These are phyloP conservation scores for Macheiramphus alcinus DNA, from an alignment of 2,113 vertebrate genomes.

Conservation along the genomic window DNA sequence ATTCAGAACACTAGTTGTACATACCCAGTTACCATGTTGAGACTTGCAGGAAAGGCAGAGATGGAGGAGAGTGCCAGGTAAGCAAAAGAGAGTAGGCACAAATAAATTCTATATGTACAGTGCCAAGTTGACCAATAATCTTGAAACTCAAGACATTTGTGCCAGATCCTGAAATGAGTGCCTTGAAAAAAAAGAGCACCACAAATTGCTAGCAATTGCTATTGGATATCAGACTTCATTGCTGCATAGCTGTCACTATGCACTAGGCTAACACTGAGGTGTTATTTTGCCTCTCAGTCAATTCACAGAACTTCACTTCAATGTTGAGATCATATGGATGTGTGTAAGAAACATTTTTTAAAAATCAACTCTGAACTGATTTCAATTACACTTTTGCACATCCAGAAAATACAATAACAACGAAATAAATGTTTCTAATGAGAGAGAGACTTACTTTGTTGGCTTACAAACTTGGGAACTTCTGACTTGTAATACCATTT, in stretches of 20 bases:
- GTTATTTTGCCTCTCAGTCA: background rate
- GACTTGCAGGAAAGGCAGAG: background rate
- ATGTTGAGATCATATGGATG: background rate
- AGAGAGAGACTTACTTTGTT: background rate
- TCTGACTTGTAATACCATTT: background rate
- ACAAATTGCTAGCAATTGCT: background rate
- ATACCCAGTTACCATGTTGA: background rate
- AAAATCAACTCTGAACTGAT: background rate
- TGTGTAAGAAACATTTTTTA: background rate
- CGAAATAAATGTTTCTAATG: background rate
- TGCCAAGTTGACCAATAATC: background rate
- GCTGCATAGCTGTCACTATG: background rate
- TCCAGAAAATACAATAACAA: background rate
- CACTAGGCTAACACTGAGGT: background rate
- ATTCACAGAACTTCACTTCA: background rate
- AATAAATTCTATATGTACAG: background rate
- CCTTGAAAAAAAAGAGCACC: background rate
- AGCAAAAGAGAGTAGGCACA: background rate
- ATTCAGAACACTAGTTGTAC: background rate
- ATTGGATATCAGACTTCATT: background rate
- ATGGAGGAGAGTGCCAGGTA: background rate
- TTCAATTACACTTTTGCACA: background rate
- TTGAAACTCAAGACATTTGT: background rate
- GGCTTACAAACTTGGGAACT: background rate
- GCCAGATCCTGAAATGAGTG: background rate